Evolutionary conservation across 2,113 vertebrate genomes (phyloP), one percentile per base, ranked within the genome.

Genomic region (Jaculus jaculus): DNA sequence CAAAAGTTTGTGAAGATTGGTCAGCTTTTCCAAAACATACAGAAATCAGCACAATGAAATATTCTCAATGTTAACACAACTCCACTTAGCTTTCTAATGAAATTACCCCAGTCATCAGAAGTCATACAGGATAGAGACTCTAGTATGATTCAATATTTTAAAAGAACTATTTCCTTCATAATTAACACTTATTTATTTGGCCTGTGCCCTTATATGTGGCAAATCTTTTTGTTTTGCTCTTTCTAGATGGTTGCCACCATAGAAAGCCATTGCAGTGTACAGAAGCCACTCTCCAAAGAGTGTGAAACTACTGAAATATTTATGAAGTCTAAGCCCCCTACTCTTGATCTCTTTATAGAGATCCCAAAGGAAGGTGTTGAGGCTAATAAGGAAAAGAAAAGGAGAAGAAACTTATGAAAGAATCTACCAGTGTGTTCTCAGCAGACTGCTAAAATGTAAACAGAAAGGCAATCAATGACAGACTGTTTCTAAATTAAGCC

Each of bases 341-440:
- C 94, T 97, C 97, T 98, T 98, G 97, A 98, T 98, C 98, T 96
- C 97, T 96, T 97, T 94, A 96, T 97, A 97, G 96, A 94, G 93
- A 96, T 98, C 98, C 96, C 97, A 2, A 54, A 97, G 97, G 98
- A 98, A 92, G 58, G 90, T 91, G 94, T 92, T 95, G 96, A 96
- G 96, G 91, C 95, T 96, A 54, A n/a, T 96, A 92, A 93, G 91
- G 94, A 92, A 96, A 78, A 93, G 74, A 96, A 79, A 95, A 92
- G 95, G 77, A 58, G 94, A 90, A 94, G 84, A 86, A 80, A 89
- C 71, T 93, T 93, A 93, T 79, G 80, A 95, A 96, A 93, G 26
- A 90, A 78, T 96, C 95, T 95, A 68, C 74, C 87, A 88, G 95
- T 95, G 72, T 88, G 91, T 94, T 97, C 90, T 58, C 4, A 93